These are phyloP conservation scores for Brachionus sp. DNA, from an alignment of 1,140 invertebrate genomes.

Conservation along the genomic window DNA sequence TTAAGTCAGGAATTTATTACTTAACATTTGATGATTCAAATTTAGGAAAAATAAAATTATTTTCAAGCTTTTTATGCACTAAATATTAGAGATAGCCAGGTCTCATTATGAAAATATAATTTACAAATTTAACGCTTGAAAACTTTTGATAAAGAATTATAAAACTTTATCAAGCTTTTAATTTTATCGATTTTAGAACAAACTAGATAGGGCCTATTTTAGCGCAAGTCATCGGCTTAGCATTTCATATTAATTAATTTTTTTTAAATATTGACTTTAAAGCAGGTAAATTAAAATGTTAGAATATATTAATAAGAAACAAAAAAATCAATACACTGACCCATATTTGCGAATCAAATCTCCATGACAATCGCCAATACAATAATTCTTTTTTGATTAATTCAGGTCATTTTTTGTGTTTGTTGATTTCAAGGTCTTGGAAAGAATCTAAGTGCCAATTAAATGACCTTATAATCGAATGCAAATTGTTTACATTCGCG, in stretches of 20 bases:
- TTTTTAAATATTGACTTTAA: not conserved
- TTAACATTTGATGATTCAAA: not conserved
- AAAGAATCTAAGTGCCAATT: conserved; percentile 2
- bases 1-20: not conserved
- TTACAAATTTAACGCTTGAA: not conserved
- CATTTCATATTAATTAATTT: conserved; percentile 3
- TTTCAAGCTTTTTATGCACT: not conserved
- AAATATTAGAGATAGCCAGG: not conserved
- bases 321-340: not conserved
- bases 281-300: not conserved
- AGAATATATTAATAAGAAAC: not conserved
- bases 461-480: not conserved
- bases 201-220: not conserved
- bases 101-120: not conserved
- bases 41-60: not conserved
- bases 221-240: not conserved
- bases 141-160: not conserved
- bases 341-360: not conserved
- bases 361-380: not conserved
- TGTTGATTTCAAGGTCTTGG: not conserved
- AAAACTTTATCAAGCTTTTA: not conserved
- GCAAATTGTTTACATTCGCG: conserved; percentile 5
- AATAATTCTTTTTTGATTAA: not conserved
- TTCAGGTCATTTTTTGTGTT: not conserved
- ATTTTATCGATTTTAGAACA: not conserved